Conservation (phyloP, 2,797 vertebrate genomes). For the Naso thynnoides region DNA sequence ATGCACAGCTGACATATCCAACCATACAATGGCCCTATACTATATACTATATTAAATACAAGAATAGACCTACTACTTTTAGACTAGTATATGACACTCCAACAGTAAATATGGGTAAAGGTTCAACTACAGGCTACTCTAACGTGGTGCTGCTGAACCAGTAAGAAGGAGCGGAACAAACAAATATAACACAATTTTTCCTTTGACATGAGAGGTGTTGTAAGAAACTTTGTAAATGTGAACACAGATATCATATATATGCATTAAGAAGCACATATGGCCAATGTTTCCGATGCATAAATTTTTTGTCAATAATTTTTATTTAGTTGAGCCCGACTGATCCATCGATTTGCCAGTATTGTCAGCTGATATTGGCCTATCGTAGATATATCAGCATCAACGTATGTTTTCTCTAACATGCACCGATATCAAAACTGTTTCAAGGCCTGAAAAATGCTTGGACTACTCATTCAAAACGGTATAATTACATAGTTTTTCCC, state of each 20-base stretch:
- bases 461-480: too few relatives aligned
- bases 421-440: too few relatives aligned
- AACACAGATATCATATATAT: not conserved
- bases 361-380: too few relatives aligned
- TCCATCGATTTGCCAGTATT: too few relatives aligned
- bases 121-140: constrained; percentile 6
- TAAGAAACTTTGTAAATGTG: not conserved
- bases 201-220: not conserved
- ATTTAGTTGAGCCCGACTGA: too few relatives aligned
- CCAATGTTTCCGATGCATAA: not conserved
- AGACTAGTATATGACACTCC: constrained; percentile 9
- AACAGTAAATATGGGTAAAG: not conserved
- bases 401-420: too few relatives aligned
- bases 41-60: constrained; percentile 12
- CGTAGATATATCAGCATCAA: too few relatives aligned
- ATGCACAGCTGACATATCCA: constrained; percentile 29
- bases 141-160: constrained; percentile 6
- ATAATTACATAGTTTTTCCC: too few relatives aligned
- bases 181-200: not conserved
- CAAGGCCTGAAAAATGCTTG: too few relatives aligned
- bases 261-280: not conserved
- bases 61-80: constrained; percentile 1
- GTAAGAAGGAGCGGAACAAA: not conserved
- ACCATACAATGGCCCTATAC: constrained; percentile 15
- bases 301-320: not conserved